phyloP scores from a whole-genome alignment of 2,797 vertebrate genomes.

The Chelon auratus region DNA sequence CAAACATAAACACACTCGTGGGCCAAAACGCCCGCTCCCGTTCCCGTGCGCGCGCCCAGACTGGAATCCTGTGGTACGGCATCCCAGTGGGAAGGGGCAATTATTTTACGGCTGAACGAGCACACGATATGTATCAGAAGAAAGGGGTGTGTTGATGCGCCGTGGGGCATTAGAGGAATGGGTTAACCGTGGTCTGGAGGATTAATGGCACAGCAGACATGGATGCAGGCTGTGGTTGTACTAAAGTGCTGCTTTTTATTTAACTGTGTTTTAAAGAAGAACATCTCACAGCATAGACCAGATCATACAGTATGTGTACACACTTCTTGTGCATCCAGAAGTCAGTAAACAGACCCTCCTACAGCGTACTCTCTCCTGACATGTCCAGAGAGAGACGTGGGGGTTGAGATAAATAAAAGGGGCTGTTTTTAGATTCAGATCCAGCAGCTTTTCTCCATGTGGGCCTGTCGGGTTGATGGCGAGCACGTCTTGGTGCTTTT shows the following conservation, averaged over 20 bases:
- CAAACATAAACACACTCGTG: slow-evolving; percentile 32
- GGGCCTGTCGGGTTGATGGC: slow-evolving; percentile 54
- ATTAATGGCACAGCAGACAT: background rate
- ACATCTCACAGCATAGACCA: background rate
- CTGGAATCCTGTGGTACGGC: slow-evolving; percentile 27
- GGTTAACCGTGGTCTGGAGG: slow-evolving; percentile 29
- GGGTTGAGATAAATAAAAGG: slow-evolving; percentile 45
- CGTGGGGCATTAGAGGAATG: slow-evolving; percentile 6
- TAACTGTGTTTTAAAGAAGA: background rate
- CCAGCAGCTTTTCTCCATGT: slow-evolving; percentile 45
- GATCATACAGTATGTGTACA: background rate
- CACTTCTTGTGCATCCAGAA: slow-evolving; percentile 24
- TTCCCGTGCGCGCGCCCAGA: slow-evolving; percentile 9
- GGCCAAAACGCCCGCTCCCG: slow-evolving; percentile 1
- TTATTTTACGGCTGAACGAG: slow-evolving; percentile 48
- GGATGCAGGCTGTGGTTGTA: background rate
- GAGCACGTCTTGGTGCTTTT: slow-evolving; percentile 31
- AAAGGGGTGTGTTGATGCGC: slow-evolving; percentile 17
- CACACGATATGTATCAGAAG: slow-evolving; percentile 37
- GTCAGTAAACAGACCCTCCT: slow-evolving; percentile 28
- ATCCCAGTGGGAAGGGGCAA: slow-evolving; percentile 24
- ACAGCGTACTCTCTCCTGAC: slow-evolving; percentile 25
- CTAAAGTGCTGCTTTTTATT: background rate
- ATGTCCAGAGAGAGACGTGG: slow-evolving; percentile 31
- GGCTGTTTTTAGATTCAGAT: slow-evolving; percentile 48